phyloP scores from a whole-genome alignment of 1,140 invertebrate species.

The Pachypeltis micranthus region DNA sequence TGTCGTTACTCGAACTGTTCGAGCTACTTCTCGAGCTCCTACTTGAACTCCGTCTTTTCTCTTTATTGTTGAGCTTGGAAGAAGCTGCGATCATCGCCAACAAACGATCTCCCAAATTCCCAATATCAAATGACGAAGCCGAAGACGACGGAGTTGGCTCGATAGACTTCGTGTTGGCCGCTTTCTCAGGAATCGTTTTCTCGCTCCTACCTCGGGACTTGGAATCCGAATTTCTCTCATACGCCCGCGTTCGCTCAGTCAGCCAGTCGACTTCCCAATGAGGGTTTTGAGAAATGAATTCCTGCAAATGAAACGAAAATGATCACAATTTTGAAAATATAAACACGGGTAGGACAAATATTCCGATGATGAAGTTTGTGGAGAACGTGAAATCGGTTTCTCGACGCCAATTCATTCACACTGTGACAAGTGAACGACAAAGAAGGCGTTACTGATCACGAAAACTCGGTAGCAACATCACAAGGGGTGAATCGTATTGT shows the following conservation, averaged over 20 bases:
- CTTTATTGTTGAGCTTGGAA: slow-evolving; percentile 25
- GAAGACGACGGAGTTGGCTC: neutral
- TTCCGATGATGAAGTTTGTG: too few species aligned
- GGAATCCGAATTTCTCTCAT: slow-evolving; percentile 36
- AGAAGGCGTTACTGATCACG: too few species aligned
- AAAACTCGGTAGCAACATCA: too few species aligned
- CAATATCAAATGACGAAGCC: neutral
- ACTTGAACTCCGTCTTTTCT: slow-evolving; percentile 21
- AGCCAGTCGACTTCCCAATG: slow-evolving; percentile 77
- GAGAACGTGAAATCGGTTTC: too few species aligned
- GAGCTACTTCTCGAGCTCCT: slow-evolving; percentile 25
- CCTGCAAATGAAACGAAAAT: slow-evolving; percentile 39
- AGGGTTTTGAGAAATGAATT: slow-evolving; percentile 64
- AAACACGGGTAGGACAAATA: too few species aligned
- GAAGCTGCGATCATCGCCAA: slow-evolving; percentile 15
- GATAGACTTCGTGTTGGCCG: neutral
- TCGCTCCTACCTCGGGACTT: slow-evolving; percentile 33
- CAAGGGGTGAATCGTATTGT: too few species aligned
- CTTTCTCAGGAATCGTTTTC: neutral
- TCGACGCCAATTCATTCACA: too few species aligned
- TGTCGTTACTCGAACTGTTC: neutral
- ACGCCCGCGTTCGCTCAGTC: slow-evolving; percentile 61
- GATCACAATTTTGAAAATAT: too few species aligned
- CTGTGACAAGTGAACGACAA: too few species aligned
- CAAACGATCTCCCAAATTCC: slow-evolving; percentile 13